Evolutionary conservation across 2,113 vertebrate genomes (phyloP).

Genomic region (Microcebus ravelobensis): DNA sequence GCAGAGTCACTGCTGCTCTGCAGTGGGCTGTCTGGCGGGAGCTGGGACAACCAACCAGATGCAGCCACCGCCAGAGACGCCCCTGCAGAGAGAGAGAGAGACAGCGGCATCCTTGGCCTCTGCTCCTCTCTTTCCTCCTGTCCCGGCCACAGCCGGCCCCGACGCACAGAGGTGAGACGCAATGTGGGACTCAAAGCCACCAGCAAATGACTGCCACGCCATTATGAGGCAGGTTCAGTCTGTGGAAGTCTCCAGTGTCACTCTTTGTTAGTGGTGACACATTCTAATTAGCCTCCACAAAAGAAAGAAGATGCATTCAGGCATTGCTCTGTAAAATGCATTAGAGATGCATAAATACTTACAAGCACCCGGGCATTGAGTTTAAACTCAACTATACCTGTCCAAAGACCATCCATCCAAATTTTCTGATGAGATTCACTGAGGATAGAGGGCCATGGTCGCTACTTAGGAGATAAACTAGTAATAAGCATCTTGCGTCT

Average conservation of each 20-base stretch:
- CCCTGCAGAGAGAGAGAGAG: not conserved
- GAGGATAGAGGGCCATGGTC: not conserved
- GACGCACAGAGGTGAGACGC: fast-evolving
- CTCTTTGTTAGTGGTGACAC: not conserved
- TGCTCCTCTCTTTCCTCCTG: too few species aligned
- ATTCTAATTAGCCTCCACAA: not conserved
- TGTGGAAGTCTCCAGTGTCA: not conserved
- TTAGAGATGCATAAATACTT: not conserved
- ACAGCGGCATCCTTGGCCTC: not conserved
- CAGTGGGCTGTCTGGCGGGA: not conserved
- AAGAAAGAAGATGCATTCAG: fast-evolving
- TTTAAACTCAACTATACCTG: not conserved
- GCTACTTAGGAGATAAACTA: not conserved
- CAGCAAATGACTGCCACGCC: fast-evolving
- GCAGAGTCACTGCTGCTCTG: not conserved
- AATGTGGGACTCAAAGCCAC: fast-evolving
- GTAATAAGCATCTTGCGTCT: not conserved
- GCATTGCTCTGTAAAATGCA: not conserved
- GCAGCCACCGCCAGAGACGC: not conserved
- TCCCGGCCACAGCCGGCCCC: fast-evolving
- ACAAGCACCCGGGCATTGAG: fast-evolving
- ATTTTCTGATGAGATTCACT: not conserved
- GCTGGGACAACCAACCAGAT: fast-evolving
- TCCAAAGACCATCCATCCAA: not conserved
- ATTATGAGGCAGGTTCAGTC: fast-evolving